Evolutionary conservation across 92 coral and sea anemone species (phyloP), one percentile per base, ranked within the genome.

Genomic region (Hydrozoanthus gracilis): DNA sequence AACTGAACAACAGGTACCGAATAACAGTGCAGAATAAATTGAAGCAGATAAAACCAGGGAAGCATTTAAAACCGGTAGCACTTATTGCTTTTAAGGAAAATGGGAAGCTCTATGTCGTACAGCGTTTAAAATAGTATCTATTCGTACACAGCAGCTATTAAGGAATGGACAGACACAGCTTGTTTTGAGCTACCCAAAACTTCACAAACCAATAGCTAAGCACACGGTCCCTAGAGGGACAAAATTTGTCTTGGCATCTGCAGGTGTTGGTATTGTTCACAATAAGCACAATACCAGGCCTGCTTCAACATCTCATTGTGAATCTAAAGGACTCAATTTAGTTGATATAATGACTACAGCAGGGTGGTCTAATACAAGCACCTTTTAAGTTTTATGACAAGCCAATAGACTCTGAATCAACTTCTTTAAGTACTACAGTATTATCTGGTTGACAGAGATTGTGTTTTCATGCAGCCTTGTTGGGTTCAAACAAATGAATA

Each of bases 1-100:
- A 75, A 49, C 35, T 92, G 70, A 76, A 65, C n/a, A 73, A 60
- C 51, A 46, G 80, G 49, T 89, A 82, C 83, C 46, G 89, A 76
- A 87, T 92, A 44, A 83, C 87, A 39, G 83, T 89, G 15, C 44
- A 79, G 1, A 87, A 92, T 49, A 89, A 89, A 50, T 82, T 92
- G 71, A 92, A 92, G 66, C 92, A 89, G 48, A 64, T 86, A 15
- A 92, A 83, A 77, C 88, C 92, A 45, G 95, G 95, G 0, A 87
- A 69, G 74, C 95, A 90, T 68, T 71, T 87, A 16, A 73, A 20
- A 18, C 90, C 91, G 45, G 14, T 92, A 35, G 91, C 89, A 45
- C 69, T 90, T 6, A 5, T 76, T 0, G 88, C 83, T 10, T 90
- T 12, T 44, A 71, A 56, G 68, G 77, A 48, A 13, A 76, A 89